Evolutionary conservation across 2,888 invertebrate species (phyloP).

Genomic region (Nectonema munidae): DNA sequence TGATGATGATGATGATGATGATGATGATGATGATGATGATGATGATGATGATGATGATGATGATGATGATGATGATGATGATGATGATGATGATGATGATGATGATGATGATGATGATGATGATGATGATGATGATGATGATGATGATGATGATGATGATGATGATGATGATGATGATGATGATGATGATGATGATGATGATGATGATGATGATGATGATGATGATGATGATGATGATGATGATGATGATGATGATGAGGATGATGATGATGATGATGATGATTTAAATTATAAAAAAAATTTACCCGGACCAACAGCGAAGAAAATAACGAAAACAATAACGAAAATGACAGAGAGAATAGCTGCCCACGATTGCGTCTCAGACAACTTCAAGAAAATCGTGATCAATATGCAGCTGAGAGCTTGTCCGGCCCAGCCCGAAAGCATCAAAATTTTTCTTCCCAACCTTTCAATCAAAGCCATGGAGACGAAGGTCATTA

Average conservation of each 20-base stretch:
- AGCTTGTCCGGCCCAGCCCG: too few species aligned
- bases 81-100: slow-evolving; percentile 16
- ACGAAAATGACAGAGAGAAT: slow-evolving; percentile 6
- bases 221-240: slow-evolving; percentile 16
- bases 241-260: slow-evolving; percentile 14
- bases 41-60: slow-evolving; percentile 16
- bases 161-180: slow-evolving; percentile 14
- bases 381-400: background rate
- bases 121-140: slow-evolving; percentile 17
- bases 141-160: slow-evolving; percentile 16
- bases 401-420: slow-evolving; percentile 9
- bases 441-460: too few species aligned
- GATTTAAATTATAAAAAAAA: slow-evolving; percentile 1
- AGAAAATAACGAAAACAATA: slow-evolving; percentile 1
- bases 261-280: slow-evolving; percentile 11
- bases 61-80: slow-evolving; percentile 13
- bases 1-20: slow-evolving; percentile 17
- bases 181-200: slow-evolving; percentile 17
- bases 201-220: slow-evolving; percentile 17
- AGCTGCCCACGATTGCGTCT: too few species aligned
- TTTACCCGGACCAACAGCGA: too few species aligned
- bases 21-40: slow-evolving; percentile 17
- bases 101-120: slow-evolving; percentile 17
- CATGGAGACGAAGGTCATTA: too few species aligned
- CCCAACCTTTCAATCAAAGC: too few species aligned